Conservation (phyloP, 2,797 vertebrate genomes). For the Danio kyathit region DNA sequence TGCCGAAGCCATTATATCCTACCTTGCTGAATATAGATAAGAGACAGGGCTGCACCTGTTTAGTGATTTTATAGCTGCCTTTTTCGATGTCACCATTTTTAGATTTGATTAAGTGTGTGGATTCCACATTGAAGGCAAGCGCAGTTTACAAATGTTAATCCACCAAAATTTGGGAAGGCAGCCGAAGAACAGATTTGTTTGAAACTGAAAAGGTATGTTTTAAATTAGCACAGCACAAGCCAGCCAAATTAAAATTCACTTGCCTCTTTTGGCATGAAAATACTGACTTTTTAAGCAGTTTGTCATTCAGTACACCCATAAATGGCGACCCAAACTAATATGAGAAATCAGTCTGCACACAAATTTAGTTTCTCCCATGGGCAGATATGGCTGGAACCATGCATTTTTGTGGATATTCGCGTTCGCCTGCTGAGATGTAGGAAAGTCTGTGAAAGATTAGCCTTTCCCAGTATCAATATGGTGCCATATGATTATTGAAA, state of each 20-base stretch:
- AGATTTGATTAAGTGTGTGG: neutral
- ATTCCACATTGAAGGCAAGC: neutral
- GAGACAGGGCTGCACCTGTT: slow-evolving; percentile 1
- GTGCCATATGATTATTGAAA: slow-evolving; percentile 50
- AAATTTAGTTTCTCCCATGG: neutral
- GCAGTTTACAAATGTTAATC: neutral
- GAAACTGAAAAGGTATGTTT: neutral
- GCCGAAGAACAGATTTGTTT: neutral
- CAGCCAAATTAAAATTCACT: neutral
- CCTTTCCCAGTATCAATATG: slow-evolving; percentile 45
- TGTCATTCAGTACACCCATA: neutral
- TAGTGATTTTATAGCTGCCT: neutral
- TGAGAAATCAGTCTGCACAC: slow-evolving; percentile 19
- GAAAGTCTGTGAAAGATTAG: slow-evolving; percentile 48
- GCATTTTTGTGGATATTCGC: slow-evolving; percentile 21
- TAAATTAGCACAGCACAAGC: neutral
- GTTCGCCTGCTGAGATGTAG: slow-evolving; percentile 34
- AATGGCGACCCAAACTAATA: slow-evolving; percentile 5
- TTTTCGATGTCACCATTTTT: neutral
- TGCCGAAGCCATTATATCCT: slow-evolving; percentile 31
- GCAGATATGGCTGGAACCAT: neutral
- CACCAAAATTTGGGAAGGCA: neutral
- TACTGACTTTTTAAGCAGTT: neutral
- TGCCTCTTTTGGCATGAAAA: neutral
- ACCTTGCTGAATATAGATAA: slow-evolving; percentile 30